Base-by-base conservation (phyloP, 2,113 vertebrate genomes). In the Eulacestoma nigropectus region DNA sequence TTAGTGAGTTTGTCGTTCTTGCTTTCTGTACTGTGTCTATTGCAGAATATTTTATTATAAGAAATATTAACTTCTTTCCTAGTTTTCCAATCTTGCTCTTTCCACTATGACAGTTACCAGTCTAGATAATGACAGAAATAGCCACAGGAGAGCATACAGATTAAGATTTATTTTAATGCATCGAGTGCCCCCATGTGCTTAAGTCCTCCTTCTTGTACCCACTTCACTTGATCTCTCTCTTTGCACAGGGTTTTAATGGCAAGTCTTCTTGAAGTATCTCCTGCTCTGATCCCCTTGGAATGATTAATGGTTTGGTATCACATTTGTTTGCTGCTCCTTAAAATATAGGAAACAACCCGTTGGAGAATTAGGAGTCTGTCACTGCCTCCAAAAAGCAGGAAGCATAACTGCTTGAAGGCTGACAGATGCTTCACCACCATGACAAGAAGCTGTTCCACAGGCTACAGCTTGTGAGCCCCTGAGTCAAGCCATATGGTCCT, bases 401-500 rank as follows among this genome's bases (percentile, higher is more conserved):
- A 94, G 63, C 41, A 3, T 79, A 91, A 89, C 84, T 74, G 70
- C 73, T 94, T 93, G 90, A 97, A 93, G 85, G 89, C 94, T 96
- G 90, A 94, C 89, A 92, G 94, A 95, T 95, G 93, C 90, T 96
- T 94, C 73, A 84, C 81, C 70, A 87, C 70, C 77, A 74, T 35
- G 72, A 91, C 88, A 93, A 95, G 96, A 96, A 97, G 87, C 69
- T 87, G 82, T 84, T 95, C 85, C 84, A 92, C 39, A 81, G 87
- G 69, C 83, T 95, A 91, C 73, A 75, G 82, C 67, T 88, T 64
- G 2, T 11, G 44, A 91, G 93, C 20, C 89, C 73, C 74, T 90
- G 93, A 96, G 95, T 93, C 64, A 92, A 94, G 81, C 92, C 95
- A 95, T 94, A 95, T 91, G 91, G 80, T 92, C 60, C 53, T 41